These are phyloP conservation scores for Luehdorfia chinensis DNA, from an alignment of 1,140 invertebrate genomes.

Conservation along the genomic window DNA sequence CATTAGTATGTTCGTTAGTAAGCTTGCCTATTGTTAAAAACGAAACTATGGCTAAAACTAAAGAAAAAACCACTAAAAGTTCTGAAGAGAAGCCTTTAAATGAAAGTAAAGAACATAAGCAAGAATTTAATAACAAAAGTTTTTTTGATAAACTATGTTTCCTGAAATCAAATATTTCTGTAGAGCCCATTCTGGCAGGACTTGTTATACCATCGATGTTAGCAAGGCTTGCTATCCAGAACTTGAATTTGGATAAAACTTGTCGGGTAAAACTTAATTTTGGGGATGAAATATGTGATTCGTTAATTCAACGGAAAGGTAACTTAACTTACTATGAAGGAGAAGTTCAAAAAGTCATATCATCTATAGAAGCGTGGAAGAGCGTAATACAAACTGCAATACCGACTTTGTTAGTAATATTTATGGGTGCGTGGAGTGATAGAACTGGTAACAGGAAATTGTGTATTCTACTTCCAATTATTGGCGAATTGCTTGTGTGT, in stretches of 20 bases:
- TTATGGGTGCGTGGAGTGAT: constrained; percentile 81
- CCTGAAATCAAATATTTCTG: constrained; percentile 67
- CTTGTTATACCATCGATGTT: constrained; percentile 76
- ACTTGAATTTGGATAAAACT: constrained; percentile 80
- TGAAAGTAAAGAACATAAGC: constrained; percentile 27
- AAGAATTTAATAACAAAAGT: constrained; percentile 29
- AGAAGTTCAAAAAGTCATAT: constrained; percentile 76
- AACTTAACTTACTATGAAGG: constrained; percentile 68
- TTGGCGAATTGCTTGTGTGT: constrained; percentile 72
- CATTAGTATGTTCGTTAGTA: constrained; percentile 19
- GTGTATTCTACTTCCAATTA: constrained; percentile 76
- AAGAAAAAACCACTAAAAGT: constrained; percentile 17
- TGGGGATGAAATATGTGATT: constrained; percentile 74
- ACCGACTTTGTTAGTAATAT: constrained; percentile 76
- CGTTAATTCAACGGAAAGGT: constrained; percentile 60
- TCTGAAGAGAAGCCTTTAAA: constrained; percentile 48
- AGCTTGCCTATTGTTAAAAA: constrained; percentile 9
- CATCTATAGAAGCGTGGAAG: constrained; percentile 77
- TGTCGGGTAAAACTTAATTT: constrained; percentile 78
- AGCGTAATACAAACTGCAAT: constrained; percentile 77
- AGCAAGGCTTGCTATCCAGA: constrained; percentile 74
- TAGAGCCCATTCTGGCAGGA: constrained; percentile 77
- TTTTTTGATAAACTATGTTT: constrained; percentile 41
- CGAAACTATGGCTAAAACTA: constrained; percentile 15
- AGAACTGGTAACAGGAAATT: constrained; percentile 78